Evolutionary conservation across 2,888 invertebrate species (phyloP), one percentile per base, ranked within the genome.

Genomic region (Phymatocera aterrima): DNA sequence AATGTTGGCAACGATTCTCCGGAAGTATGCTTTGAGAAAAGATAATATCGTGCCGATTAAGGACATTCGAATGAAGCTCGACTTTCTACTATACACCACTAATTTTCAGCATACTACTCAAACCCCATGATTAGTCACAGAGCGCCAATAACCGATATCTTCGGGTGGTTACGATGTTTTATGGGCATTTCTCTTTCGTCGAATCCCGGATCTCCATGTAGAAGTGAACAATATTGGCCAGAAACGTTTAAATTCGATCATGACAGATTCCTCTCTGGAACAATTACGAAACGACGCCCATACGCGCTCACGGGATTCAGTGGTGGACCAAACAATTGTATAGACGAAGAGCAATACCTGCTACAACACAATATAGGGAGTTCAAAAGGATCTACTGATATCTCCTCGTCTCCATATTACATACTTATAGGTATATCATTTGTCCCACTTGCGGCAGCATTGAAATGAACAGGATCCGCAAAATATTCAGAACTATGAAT

Each of bases 191-290:
- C 80, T 82, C 15, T 77, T 82, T 8, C 18, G 85, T 6, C 80
- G 77, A 24, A 81, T 85, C 8, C 40, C 84, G 8, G 78, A 79
- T 21, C 46, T 83, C n/a, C 87, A 85, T n/a, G n/a, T 51, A 83
- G 85, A 0, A 79, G 46, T 28, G 79, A 82, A 46, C 79, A 85
- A 28, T 79, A 83, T 65, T 87, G 87, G 86, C 74, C 80, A 4
- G 81, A 86, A 79, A 85, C 86, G 3, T 65, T 85, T 24, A 82
- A 75, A 75, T 87, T 86, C 77, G 80, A 87, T 83, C 87, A 87
- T 0, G 87, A 87, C 74, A 80, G 87, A 78, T 87, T 87, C 81
- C 79, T 85, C 24, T 85, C 86, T 0, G 85, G 85, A 60, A 79
- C 83, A 81, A 72, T 80, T 12, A 82, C 82, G 3, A 84, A 86